Base-by-base conservation (phyloP, 2,797 vertebrate species). In the Sardinella longiceps region DNA sequence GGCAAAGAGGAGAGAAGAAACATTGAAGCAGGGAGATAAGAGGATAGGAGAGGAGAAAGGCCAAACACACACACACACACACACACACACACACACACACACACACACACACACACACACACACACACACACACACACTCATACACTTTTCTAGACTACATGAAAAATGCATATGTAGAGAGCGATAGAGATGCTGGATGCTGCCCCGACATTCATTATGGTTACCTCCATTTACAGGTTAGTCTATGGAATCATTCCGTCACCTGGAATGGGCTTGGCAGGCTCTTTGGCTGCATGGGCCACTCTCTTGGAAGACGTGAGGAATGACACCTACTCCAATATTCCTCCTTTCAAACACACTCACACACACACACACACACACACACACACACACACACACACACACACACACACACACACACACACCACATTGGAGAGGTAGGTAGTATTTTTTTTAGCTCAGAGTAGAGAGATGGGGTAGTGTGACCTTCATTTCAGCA, bases 371-470 rank as follows among this genome's bases (percentile, higher is more conserved):
- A 80, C 43, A 80, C 45, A 46, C 45, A 33, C 60, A 48, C 23
- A 74, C 83, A 83, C 66, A 77, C 48, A 12, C 18, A 86, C 56
- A 83, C 82, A 86, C 70, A 85, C n/a, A 80, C 46, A 43, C 43
- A n/a, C n/a, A n/a, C n/a, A n/a, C n/a, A n/a, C n/a, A n/a, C n/a
- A n/a, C n/a, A n/a, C n/a, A n/a, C n/a, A n/a, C n/a, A n/a, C n/a
- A n/a, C n/a, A n/a, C n/a, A n/a, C n/a, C n/a, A n/a, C n/a, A n/a
- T n/a, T n/a, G n/a, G n/a, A n/a, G n/a, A 48, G 46, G 46, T 11
- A 48, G 46, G 46, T 48, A 48, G 46, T 7, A 48, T 7, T 48
- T 9, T 48, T 48, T 48, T 48, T 48, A n/a, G n/a, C n/a, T n/a
- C n/a, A n/a, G n/a, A n/a, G n/a, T n/a, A n/a, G n/a, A n/a, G n/a